These are phyloP conservation scores for Sinhomidia bicolor DNA, from an alignment of 2,888 invertebrate genomes.

Conservation along the genomic window DNA sequence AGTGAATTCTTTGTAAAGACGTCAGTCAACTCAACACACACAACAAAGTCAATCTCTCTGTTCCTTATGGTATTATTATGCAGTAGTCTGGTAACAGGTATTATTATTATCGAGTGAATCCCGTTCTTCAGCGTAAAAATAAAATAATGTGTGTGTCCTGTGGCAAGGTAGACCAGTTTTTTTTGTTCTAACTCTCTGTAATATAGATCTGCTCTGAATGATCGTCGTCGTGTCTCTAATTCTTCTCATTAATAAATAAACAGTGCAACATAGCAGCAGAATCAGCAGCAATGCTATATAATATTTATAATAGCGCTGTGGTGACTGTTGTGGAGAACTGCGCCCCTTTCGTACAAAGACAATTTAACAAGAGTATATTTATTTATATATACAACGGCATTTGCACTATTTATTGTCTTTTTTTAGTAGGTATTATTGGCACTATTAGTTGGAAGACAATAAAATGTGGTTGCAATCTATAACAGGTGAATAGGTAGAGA, in stretches of 20 bases:
- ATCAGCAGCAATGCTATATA: too few relatives aligned
- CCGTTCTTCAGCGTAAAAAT: conserved; percentile 14
- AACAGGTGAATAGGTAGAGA: too few relatives aligned
- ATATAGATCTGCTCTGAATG: conserved; percentile 25
- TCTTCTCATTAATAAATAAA: conserved; percentile 39
- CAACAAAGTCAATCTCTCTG: too few relatives aligned
- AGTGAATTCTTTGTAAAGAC: too few relatives aligned
- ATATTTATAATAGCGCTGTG: too few relatives aligned
- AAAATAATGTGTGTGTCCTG: conserved; percentile 42
- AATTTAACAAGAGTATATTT: too few relatives aligned
- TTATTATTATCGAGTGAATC: too few relatives aligned
- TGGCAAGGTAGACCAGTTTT: conserved; percentile 66
- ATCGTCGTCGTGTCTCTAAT: too few relatives aligned
- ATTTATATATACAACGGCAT: too few relatives aligned
- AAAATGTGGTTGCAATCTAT: background rate
- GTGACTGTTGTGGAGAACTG: background rate
- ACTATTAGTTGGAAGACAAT: conserved; percentile 9
- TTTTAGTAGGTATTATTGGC: conserved; percentile 22
- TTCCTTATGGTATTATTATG: background rate
- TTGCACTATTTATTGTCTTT: background rate
- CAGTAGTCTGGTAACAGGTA: too few relatives aligned
- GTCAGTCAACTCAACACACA: background rate
- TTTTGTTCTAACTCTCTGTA: background rate
- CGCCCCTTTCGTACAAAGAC: conserved; percentile 32
- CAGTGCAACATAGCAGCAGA: too few relatives aligned